These are phyloP conservation scores for Abrostola triplasia DNA, from an alignment of 2,888 invertebrate genomes.

Conservation along the genomic window DNA sequence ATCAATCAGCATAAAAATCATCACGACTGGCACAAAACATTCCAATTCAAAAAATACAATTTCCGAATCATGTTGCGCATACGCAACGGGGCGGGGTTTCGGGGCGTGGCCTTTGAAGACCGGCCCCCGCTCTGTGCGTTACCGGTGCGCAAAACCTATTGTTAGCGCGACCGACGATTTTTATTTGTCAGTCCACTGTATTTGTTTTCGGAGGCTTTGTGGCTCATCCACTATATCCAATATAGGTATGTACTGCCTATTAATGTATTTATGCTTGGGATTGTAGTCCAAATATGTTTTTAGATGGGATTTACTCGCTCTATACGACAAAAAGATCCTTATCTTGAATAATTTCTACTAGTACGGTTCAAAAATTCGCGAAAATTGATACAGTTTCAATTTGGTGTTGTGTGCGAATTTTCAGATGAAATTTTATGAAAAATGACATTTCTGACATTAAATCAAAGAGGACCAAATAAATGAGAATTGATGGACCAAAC, in stretches of 20 bases:
- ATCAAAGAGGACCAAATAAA: no score
- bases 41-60: conserved; percentile 38
- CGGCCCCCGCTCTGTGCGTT: conserved; percentile 80
- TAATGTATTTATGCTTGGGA: conserved; percentile 6
- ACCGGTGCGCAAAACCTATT: conserved; percentile 75
- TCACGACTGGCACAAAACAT: conserved; percentile 25
- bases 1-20: conserved; percentile 33
- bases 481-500: no score
- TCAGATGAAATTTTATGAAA: no score
- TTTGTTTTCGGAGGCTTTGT: conserved; percentile 42
- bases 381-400: no score
- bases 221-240: conserved; percentile 15
- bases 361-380: no score
- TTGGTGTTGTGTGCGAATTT: no score
- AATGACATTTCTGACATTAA: no score
- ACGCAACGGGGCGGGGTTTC: conserved; percentile 68
- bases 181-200: conserved; percentile 53
- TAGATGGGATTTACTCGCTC: no score
- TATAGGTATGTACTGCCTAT: conserved; percentile 31
- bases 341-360: no score
- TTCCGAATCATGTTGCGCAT: conserved; percentile 50
- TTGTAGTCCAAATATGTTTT: background rate
- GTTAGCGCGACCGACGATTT: conserved; percentile 62
- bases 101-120: conserved; percentile 73
- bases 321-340: no score